Base-by-base conservation (phyloP, 1,140 invertebrate species). In the Oreohelix idahoensis region DNA sequence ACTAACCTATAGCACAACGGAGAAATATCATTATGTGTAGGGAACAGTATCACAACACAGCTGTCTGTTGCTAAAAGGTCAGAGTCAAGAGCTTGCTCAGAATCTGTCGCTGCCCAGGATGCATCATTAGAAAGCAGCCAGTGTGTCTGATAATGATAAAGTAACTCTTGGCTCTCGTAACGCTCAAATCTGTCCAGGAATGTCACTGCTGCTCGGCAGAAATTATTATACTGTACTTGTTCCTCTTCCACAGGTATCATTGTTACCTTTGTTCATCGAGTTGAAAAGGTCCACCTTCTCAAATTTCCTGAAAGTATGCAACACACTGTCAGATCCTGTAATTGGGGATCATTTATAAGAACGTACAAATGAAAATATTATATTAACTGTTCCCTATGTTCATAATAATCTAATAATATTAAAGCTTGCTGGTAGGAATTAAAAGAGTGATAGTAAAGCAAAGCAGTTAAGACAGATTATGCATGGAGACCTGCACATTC, bases 41-140 rank as follows among this genome's bases (percentile, higher is more conserved):
- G 84, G 38, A 89, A 49, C 76, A 89, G 26, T 35, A 86, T 79
- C 17, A 82, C 49, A n/a, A 53, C 70, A 45, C 42, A 51, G 36
- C 80, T 76, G 45, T 75, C 58, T 45, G 87, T 88, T n/a, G 85
- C 42, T 15, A 84, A 86, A 70, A 92, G 84, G 66, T 88, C 84
- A 74, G 83, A 87, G 32, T 91, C 90, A 5, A 92, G 63, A 1
- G 92, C 92, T 38, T 86, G 81, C 8, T 91, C 91, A 20, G 87
- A 88, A 42, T 92, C 92, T 32, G 88, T 89, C 1, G 90, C 88
- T 45, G 89, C 73, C 77, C 89, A 86, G 73, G 90, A 90, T 53
- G 92, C 90, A 38, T 92, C 92, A 29, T 79, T 88, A 0, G 91
- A 91, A 2, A 93, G 83, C 84, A 92, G 85, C 91, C 91, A 92